phyloP scores from a whole-genome alignment of 2,888 invertebrate species.

The Agonum fuliginosum region DNA sequence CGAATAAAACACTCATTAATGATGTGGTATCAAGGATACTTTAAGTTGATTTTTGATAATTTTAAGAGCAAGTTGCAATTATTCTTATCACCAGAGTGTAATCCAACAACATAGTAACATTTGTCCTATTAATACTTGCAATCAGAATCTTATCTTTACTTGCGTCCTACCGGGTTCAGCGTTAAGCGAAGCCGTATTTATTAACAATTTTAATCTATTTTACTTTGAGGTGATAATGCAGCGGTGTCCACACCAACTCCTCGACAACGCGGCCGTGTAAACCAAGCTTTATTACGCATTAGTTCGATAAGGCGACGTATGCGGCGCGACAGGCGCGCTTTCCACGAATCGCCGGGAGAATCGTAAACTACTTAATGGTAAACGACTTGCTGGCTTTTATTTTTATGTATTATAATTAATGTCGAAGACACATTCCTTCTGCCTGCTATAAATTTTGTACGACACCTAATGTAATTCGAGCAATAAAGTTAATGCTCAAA shows the following conservation, averaged over 20 bases:
- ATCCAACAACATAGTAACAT: conserved; percentile 17
- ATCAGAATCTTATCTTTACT: conserved; percentile 23
- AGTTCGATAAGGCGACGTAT: conserved; percentile 27
- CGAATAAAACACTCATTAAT: too few relatives aligned
- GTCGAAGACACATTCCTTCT: conserved; percentile 52
- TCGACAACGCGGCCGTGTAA: not conserved
- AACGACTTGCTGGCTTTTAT: conserved; percentile 39
- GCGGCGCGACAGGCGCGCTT: conserved; percentile 36
- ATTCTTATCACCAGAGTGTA: not conserved
- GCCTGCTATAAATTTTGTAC: conserved; percentile 53
- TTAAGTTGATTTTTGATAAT: not conserved
- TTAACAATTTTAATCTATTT: conserved; percentile 39
- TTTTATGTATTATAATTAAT: conserved; percentile 57
- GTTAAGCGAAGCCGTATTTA: not conserved
- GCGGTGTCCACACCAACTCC: not conserved
- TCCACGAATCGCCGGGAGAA: conserved; percentile 47
- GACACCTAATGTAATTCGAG: conserved; percentile 56
- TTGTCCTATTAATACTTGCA: conserved; percentile 21
- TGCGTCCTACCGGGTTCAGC: not conserved
- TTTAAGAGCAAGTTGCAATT: not conserved
- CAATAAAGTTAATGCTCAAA: conserved; percentile 55
- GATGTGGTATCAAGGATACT: too few relatives aligned
- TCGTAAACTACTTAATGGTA: conserved; percentile 55
- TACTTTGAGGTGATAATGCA: conserved; percentile 1
- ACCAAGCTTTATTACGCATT: conserved; percentile 30